These are phyloP conservation scores for Sebastes fasciatus DNA, from an alignment of 2,113 vertebrate species.

Conservation along the genomic window DNA sequence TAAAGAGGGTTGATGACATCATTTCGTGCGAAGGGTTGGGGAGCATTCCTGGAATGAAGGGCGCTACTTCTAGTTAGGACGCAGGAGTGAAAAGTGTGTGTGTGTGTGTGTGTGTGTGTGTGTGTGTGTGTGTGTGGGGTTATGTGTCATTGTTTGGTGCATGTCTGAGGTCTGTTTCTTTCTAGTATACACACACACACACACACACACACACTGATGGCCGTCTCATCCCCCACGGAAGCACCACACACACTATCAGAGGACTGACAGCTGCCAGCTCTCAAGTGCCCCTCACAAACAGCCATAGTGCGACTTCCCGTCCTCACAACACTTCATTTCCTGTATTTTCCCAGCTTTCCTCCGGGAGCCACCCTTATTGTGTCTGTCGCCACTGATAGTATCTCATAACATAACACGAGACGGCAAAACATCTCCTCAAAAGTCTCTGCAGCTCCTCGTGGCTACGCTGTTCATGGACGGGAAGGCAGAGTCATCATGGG, in stretches of 20 bases:
- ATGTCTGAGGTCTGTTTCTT: constrained; percentile 41
- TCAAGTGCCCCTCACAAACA: constrained; percentile 30
- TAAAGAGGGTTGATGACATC: constrained; percentile 46
- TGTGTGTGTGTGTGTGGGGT: constrained; percentile 25
- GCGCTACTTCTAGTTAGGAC: constrained; percentile 40
- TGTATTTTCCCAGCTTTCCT: constrained; percentile 53
- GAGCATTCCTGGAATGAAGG: constrained; percentile 63
- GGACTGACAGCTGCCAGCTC: constrained; percentile 46
- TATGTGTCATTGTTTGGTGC: constrained; percentile 52
- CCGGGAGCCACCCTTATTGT: constrained; percentile 61
- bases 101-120: constrained; percentile 27
- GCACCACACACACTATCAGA: background rate
- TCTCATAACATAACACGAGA: constrained; percentile 58
- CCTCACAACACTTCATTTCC: constrained; percentile 49
- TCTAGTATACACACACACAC: background rate
- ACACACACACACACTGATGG: constrained; percentile 3
- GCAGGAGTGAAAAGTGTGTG: constrained; percentile 2
- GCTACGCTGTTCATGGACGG: constrained; percentile 7
- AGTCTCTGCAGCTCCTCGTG: background rate
- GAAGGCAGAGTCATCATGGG: constrained; percentile 21
- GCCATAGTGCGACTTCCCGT: constrained; percentile 49
- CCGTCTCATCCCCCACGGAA: too few species aligned
- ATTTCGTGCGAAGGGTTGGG: constrained; percentile 35
- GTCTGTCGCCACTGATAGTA: constrained; percentile 63
- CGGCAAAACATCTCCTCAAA: constrained; percentile 33